Evolutionary conservation across 2,113 vertebrate species (phyloP), one percentile per base, ranked within the genome.

Genomic region (Gopherus evgoodei): DNA sequence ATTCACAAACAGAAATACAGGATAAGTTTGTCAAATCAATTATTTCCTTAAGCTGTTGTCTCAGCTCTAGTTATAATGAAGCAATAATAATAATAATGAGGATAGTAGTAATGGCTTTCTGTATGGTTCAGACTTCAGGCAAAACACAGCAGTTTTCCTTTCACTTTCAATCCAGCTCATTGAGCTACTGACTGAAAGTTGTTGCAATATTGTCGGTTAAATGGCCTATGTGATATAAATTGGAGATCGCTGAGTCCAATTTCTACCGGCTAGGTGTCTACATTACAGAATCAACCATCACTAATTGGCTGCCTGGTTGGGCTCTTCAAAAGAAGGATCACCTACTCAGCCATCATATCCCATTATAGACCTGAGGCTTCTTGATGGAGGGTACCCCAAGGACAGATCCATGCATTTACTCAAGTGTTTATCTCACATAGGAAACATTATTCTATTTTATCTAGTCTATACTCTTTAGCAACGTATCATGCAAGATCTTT

Each of bases 381-480:
- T 21, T 19, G 75, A 6, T 16, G 3, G 19, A 24, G 89, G 8
- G 29, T 87, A 86, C 94, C 79, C 65, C 59, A 54, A 59, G 56
- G 90, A 57, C 6, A 49, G 31, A 52, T 53, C 19, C 16, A 16
- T 35, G 10, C 19, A 24, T 44, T 83, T 83, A 29, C 38, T 9
- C 24, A 83, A 27, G 14, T 57, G 25, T 57, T 42, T 83, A 38
- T 42, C 25, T 44, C 54, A 65, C 49, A 17, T 21, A 59, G 47
- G 19, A 88, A 13, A 24, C 24, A 52, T 0, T 3, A 24, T 84
- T 86, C 52, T 81, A 2, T 16, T 27, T 11, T 35, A 54, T 5
- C 31, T 1, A 44, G 3, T 42, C 89, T 72, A 22, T 57, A 38
- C 7, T 87, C 31, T 8, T 75, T 8, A 8, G 5, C 0, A 0